phyloP scores from a whole-genome alignment of 1,140 invertebrate species.

The Tetramorium alpestre region DNA sequence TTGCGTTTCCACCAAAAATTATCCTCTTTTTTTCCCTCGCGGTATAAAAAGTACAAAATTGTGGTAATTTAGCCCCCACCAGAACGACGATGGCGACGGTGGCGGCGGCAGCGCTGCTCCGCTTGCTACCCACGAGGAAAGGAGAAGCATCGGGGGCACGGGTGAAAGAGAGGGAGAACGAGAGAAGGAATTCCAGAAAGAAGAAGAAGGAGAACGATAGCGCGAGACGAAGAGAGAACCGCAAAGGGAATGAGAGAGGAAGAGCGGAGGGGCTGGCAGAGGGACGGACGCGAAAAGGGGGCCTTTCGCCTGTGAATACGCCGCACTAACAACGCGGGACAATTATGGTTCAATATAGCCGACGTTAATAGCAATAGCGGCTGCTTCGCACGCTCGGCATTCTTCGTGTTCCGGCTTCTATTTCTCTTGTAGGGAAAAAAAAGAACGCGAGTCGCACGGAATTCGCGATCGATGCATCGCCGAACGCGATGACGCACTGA shows the following conservation, averaged over 20 bases:
- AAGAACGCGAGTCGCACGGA: not conserved
- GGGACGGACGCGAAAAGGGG: slow-evolving; percentile 55
- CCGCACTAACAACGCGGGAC: slow-evolving; percentile 74
- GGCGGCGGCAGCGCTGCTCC: slow-evolving; percentile 65
- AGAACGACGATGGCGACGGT: slow-evolving; percentile 49
- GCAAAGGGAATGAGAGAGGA: slow-evolving; percentile 39
- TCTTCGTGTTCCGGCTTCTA: slow-evolving; percentile 6
- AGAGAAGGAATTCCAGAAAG: slow-evolving; percentile 62
- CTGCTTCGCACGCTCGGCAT: slow-evolving; percentile 62
- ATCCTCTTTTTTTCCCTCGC: slow-evolving; percentile 81
- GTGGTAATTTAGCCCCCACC: slow-evolving; percentile 83
- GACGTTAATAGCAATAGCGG: slow-evolving; percentile 74
- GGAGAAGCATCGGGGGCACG: slow-evolving; percentile 68
- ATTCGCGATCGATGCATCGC: not conserved
- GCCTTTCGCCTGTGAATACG: slow-evolving; percentile 70
- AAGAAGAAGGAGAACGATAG: slow-evolving; percentile 23
- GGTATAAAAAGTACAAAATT: slow-evolving; percentile 84
- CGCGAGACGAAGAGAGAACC: slow-evolving; percentile 33
- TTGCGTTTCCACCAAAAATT: slow-evolving; percentile 85
- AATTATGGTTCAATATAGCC: slow-evolving; percentile 79
- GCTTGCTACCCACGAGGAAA: slow-evolving; percentile 65
- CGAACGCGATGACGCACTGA: not conserved
- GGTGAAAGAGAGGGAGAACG: slow-evolving; percentile 43
- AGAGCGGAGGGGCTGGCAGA: not conserved
- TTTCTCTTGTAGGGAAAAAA: not conserved